Conservation (phyloP, 2,888 invertebrate species). For the Philereme transversata region DNA sequence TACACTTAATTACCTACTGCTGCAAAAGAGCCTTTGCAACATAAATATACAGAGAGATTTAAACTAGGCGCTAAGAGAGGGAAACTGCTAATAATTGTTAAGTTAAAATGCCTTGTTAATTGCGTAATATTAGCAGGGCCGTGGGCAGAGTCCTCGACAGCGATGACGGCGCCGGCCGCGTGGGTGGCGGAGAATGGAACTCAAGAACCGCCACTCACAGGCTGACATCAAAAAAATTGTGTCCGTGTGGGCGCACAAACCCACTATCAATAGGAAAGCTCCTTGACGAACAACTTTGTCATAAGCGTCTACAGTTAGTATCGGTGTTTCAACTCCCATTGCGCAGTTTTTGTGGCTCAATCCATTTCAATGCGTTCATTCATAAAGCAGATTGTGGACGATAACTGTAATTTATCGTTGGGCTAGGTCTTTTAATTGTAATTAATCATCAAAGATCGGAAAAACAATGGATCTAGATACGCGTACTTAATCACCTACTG, state of each 20-base stretch:
- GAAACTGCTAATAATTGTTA: too few relatives aligned
- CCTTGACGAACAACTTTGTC: slow-evolving; percentile 61
- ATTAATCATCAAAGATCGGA: slow-evolving; percentile 29
- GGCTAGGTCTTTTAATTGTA: slow-evolving; percentile 26
- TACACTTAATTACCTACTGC: too few relatives aligned
- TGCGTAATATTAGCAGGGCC: slow-evolving; percentile 44
- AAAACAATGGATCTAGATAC: slow-evolving; percentile 29
- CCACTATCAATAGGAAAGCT: slow-evolving; percentile 55
- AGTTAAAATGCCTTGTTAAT: slow-evolving; percentile 39
- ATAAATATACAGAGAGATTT: too few relatives aligned
- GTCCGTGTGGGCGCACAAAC: slow-evolving; percentile 64
- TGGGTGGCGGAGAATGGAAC: slow-evolving; percentile 58
- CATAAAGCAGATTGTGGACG: slow-evolving; percentile 38
- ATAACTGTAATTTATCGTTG: slow-evolving; percentile 29
- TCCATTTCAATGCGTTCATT: slow-evolving; percentile 46
- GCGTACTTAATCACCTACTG: slow-evolving; percentile 17
- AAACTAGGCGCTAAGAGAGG: too few relatives aligned
- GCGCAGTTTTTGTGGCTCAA: slow-evolving; percentile 49
- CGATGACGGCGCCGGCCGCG: slow-evolving; percentile 50
- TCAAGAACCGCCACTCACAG: slow-evolving; percentile 41
- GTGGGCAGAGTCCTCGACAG: slow-evolving; percentile 68
- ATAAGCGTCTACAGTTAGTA: slow-evolving; percentile 40
- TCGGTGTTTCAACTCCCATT: slow-evolving; percentile 54
- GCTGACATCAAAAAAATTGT: slow-evolving; percentile 54
- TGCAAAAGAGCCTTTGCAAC: too few relatives aligned